Evolutionary conservation across 2,888 invertebrate species (phyloP).

Genomic region (Hirtodrosophila cameraria): DNA sequence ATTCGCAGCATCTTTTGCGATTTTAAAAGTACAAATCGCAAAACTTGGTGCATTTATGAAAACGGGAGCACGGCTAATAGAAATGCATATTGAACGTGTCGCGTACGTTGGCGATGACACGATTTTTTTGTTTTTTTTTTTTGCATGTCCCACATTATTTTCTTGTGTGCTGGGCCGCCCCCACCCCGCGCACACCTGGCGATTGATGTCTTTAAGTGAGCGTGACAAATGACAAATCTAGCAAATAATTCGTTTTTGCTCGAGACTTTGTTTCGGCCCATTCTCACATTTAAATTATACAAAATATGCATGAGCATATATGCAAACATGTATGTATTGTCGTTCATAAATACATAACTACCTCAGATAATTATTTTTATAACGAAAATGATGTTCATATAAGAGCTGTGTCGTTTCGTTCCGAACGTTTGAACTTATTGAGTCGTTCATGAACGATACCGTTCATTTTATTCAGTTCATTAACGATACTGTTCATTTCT

Average conservation of each 20-base stretch:
- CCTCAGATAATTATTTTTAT: background rate
- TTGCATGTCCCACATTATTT: conserved; percentile 53
- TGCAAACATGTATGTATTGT: background rate
- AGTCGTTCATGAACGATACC: no score
- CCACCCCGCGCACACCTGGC: conserved; percentile 54
- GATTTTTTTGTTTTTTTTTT: no score
- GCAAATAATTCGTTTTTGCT: conserved; percentile 60
- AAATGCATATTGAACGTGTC: conserved; percentile 31
- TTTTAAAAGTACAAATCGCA: no score
- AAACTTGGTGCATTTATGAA: no score
- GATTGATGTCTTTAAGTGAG: conserved; percentile 79
- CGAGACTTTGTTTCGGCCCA: conserved; percentile 35
- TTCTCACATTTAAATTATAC: conserved; percentile 54
- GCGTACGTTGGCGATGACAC: conserved; percentile 47
- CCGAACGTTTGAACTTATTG: no score
- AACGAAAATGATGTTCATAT: conserved; percentile 2
- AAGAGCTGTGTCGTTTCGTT: no score
- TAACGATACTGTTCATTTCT: no score
- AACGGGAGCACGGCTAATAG: no score
- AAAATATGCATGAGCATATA: conserved; percentile 37
- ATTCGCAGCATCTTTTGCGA: no score
- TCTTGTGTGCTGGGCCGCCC: conserved; percentile 19
- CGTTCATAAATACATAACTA: no score
- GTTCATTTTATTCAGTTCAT: no score
- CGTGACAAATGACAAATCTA: conserved; percentile 78